Conservation (phyloP, 2,888 invertebrate species). For the Scaptomyza caliginosa region DNA sequence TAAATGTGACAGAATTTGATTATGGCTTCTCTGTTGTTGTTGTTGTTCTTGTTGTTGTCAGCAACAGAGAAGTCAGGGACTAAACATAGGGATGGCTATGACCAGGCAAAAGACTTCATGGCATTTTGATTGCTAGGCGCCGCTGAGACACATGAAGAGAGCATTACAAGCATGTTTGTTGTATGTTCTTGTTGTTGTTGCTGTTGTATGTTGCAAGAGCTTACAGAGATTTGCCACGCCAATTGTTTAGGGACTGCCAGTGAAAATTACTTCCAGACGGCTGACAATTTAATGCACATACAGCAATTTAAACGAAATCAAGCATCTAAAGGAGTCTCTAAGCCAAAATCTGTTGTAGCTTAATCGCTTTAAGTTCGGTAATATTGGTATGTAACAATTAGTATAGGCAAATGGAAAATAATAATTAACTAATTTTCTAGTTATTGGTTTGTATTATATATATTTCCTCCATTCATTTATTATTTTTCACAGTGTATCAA, state of each 20-base stretch:
- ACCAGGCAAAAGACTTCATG: slow-evolving; percentile 33
- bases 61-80: slow-evolving; percentile 19
- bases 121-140: slow-evolving; percentile 62
- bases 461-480: slow-evolving; percentile 11
- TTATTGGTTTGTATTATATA: slow-evolving; percentile 34
- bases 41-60: neutral
- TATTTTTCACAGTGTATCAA: slow-evolving; percentile 7
- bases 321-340: neutral
- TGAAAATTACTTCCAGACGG: slow-evolving; percentile 32
- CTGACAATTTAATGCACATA: slow-evolving; percentile 42
- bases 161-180: slow-evolving; percentile 41
- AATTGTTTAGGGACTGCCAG: slow-evolving; percentile 54
- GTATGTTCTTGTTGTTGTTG: neutral
- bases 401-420: too few species aligned
- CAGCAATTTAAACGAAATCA: neutral
- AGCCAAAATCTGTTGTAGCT: neutral
- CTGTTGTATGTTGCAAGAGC: slow-evolving; percentile 22
- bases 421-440: neutral
- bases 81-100: neutral
- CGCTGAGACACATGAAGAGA: slow-evolving; percentile 48
- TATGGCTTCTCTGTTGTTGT: slow-evolving; percentile 23
- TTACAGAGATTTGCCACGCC: slow-evolving; percentile 50
- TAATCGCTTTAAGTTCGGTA: slow-evolving; percentile 7
- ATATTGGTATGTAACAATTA: neutral
- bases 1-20: slow-evolving; percentile 72